These are phyloP conservation scores for Pipra filicauda DNA, from an alignment of 2,113 vertebrate species.

Conservation along the genomic window DNA sequence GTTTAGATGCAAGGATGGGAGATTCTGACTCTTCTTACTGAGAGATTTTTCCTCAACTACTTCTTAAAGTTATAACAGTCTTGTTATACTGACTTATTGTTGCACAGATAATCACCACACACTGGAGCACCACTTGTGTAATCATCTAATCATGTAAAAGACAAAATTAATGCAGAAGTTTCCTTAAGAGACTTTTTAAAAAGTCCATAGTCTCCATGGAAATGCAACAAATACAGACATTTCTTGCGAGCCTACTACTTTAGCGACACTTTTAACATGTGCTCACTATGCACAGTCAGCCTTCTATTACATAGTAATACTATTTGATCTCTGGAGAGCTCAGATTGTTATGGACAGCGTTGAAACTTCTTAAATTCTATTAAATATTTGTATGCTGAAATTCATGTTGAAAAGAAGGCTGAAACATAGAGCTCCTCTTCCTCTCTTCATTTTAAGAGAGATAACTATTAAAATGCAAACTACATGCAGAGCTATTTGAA, in stretches of 20 bases:
- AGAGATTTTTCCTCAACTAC: neutral
- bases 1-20: neutral
- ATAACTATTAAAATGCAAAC: conserved; percentile 31
- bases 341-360: neutral
- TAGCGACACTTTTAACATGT: neutral
- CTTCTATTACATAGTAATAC: neutral
- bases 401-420: neutral
- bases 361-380: neutral
- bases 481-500: neutral
- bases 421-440: neutral
- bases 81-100: neutral
- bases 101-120: neutral
- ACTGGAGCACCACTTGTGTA: neutral
- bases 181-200: conserved; percentile 1
- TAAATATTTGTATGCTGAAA: neutral
- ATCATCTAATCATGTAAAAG: conserved; percentile 3
- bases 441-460: neutral
- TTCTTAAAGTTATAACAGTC: neutral
- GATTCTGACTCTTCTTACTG: neutral
- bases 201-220: neutral
- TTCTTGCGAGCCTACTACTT: neutral
- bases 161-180: neutral
- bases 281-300: neutral
- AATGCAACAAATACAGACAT: neutral
- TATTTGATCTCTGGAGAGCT: neutral